Percentiles rank a stretch among this genome's conserved stretches.
phyloP scores from a whole-genome alignment of 2,888 invertebrate species.

The Sarcophaga variegata region DNA sequence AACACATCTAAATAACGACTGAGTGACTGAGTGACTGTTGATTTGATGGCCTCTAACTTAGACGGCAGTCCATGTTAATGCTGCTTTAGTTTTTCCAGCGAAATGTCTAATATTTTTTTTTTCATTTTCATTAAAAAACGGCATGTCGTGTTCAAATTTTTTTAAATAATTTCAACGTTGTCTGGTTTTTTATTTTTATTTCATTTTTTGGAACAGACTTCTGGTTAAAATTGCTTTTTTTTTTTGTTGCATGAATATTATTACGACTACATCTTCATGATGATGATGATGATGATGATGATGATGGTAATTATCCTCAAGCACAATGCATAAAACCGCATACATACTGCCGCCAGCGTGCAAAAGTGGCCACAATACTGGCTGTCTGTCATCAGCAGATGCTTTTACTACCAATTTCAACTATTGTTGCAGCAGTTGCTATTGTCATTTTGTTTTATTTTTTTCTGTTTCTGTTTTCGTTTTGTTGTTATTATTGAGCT shows the following conservation, averaged over 20 bases:
- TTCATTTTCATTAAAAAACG: conserved; percentile 20
- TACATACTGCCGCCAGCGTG: conserved; percentile 15
- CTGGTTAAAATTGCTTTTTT: conserved; percentile 27
- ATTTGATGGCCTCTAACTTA: not conserved
- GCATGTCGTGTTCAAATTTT: conserved; percentile 41
- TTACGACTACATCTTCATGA: not conserved
- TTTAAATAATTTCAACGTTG: not conserved
- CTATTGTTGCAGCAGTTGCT: conserved; percentile 16
- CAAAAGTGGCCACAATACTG: conserved; percentile 22
- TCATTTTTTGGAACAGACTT: not conserved
- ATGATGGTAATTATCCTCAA: not conserved
- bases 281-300: not conserved
- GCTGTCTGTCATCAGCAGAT: conserved; percentile 22
- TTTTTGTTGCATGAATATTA: conserved; percentile 37
- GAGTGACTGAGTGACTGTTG: not conserved
- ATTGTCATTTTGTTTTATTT: not conserved
- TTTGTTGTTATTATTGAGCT: conserved; percentile 11
- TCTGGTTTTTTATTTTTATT: not conserved
- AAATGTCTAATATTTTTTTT: conserved; percentile 16
- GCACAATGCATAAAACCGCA: conserved; percentile 40
- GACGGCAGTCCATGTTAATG: not conserved
- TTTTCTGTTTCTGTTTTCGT: not conserved
- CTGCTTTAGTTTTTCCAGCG: conserved; percentile 20
- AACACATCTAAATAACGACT: not conserved
- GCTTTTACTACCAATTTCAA: conserved; percentile 3